Conservation (phyloP, 2,797 vertebrate species). For the Poeciliopsis infans region DNA sequence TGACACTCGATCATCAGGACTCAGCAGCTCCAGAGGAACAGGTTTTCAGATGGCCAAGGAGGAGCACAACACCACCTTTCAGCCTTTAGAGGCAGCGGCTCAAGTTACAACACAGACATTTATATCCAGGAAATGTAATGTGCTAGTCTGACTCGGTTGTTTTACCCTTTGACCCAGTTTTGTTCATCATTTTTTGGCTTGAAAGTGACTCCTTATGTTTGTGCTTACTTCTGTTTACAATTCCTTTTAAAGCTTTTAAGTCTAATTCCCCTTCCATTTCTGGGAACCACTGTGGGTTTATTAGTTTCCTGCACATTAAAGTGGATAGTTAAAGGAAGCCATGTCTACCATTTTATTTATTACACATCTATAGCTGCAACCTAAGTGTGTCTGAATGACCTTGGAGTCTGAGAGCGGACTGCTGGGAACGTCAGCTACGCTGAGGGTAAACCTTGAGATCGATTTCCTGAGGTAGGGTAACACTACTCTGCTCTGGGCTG, state of each 20-base stretch:
- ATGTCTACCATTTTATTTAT: conserved; percentile 12
- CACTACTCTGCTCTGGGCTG: conserved; percentile 53
- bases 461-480: conserved; percentile 54
- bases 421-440: conserved; percentile 23
- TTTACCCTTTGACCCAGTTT: conserved; percentile 17
- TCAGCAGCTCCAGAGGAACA: conserved; percentile 59
- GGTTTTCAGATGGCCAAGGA: conserved; percentile 64
- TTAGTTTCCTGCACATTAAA: conserved; percentile 27
- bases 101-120: conserved; percentile 58
- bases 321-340: conserved; percentile 30
- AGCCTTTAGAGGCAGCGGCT: conserved; percentile 45
- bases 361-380: conserved; percentile 6
- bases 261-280: conserved; percentile 38
- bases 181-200: not conserved
- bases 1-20: conserved; percentile 61
- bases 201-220: not conserved
- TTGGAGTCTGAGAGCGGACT: conserved; percentile 8
- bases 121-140: conserved; percentile 43
- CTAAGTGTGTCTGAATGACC: conserved; percentile 11
- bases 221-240: conserved; percentile 22
- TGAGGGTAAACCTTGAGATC: conserved; percentile 55
- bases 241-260: conserved; percentile 44
- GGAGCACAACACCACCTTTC: conserved; percentile 39
- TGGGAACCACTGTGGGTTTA: conserved; percentile 27
- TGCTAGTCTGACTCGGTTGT: conserved; percentile 10